A percentile compares a stretch with the other conserved stretches of the same genome.
Evolutionary conservation across 2,113 vertebrate species (phyloP).

Genomic region (Prunella himalayana): DNA sequence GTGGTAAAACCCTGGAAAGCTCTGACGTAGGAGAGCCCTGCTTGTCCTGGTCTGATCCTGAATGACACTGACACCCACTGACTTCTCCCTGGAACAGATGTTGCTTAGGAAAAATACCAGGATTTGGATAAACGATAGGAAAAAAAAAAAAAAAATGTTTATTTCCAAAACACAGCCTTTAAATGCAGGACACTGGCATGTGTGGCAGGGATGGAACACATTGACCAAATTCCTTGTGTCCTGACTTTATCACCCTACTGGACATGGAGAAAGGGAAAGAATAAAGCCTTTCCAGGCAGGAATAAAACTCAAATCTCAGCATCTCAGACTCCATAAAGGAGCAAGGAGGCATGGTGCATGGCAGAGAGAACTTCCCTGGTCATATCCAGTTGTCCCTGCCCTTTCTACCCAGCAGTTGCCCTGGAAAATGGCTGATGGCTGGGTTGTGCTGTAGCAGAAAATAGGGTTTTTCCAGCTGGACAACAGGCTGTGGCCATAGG

Average conservation of each 20-base stretch:
- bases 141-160: neutral
- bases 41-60: slow-evolving; percentile 4
- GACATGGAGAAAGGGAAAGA: neutral
- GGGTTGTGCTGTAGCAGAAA: neutral
- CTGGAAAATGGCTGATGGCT: neutral
- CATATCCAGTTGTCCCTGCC: neutral
- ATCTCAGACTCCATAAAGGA: neutral
- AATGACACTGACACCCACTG: neutral
- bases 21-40: neutral
- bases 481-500: neutral
- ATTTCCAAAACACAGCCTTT: neutral
- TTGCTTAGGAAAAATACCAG: neutral
- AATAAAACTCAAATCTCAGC: neutral
- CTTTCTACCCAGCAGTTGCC: neutral
- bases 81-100: neutral
- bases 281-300: neutral
- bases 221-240: neutral
- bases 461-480: neutral
- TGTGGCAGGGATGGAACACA: neutral
- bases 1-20: neutral
- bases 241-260: neutral
- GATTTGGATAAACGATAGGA: neutral
- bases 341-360: neutral
- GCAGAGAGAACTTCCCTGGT: neutral
- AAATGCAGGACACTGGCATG: neutral